Evolutionary conservation across 2,888 invertebrate species (phyloP).

Genomic region (Phyllotreta striolata): DNA sequence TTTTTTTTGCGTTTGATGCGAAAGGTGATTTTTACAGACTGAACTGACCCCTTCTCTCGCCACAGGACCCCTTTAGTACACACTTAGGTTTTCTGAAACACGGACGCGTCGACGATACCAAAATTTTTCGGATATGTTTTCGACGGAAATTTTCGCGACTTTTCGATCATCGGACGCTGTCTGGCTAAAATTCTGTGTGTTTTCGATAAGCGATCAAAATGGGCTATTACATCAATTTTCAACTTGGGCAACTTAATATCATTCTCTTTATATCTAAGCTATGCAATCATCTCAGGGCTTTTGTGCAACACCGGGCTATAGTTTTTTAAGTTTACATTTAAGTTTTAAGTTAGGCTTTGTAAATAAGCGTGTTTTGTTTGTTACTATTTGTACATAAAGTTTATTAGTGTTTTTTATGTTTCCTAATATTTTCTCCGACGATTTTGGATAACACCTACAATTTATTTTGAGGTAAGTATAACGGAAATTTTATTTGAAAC

Average conservation of each 20-base stretch:
- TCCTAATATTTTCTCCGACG: background rate
- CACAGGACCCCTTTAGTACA: constrained; percentile 46
- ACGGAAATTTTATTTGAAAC: too few relatives aligned
- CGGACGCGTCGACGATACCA: constrained; percentile 44
- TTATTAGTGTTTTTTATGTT: constrained; percentile 10
- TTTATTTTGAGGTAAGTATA: constrained; percentile 5
- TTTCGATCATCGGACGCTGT: constrained; percentile 28
- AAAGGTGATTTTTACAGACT: constrained; percentile 57
- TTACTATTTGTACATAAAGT: background rate
- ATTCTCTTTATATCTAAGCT: constrained; percentile 25
- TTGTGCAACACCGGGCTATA: constrained; percentile 58
- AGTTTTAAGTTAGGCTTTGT: constrained; percentile 39
- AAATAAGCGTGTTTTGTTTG: constrained; percentile 29
- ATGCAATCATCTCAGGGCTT: constrained; percentile 60
- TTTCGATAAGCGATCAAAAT: constrained; percentile 40
- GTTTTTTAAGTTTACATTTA: constrained; percentile 32
- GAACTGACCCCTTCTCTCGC: constrained; percentile 53
- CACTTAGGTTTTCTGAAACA: constrained; percentile 48
- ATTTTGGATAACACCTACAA: constrained; percentile 1
- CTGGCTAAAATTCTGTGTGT: constrained; percentile 40
- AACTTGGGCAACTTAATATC: constrained; percentile 38
- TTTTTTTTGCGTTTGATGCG: constrained; percentile 55
- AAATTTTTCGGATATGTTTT: constrained; percentile 47
- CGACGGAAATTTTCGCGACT: constrained; percentile 36
- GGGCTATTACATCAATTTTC: constrained; percentile 34